These are phyloP conservation scores for Pseudolaguvia tuberculata DNA, from an alignment of 2,113 vertebrate species.

Conservation along the genomic window DNA sequence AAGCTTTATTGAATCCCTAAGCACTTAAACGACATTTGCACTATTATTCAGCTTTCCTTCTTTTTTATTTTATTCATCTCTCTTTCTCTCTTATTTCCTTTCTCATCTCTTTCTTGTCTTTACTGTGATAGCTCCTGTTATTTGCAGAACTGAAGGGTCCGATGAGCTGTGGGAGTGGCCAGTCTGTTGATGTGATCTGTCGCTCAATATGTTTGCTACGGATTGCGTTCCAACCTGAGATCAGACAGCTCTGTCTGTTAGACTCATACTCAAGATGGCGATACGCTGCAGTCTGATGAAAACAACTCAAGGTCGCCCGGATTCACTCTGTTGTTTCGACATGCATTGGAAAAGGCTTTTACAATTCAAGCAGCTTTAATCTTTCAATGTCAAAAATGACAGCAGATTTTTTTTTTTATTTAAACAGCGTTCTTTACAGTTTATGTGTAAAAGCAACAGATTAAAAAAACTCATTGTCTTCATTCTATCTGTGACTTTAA, in stretches of 20 bases:
- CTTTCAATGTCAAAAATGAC: background rate
- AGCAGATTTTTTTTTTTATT: background rate
- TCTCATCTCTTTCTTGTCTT: background rate
- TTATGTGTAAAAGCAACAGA: background rate
- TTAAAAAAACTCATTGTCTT: background rate
- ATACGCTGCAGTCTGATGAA: slow-evolving; percentile 25
- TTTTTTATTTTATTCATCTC: background rate
- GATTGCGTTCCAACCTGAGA: slow-evolving; percentile 19
- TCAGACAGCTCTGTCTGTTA: slow-evolving; percentile 37
- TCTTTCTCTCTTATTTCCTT: background rate
- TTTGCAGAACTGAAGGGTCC: slow-evolving; percentile 28
- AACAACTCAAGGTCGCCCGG: slow-evolving; percentile 34
- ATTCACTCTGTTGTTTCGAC: slow-evolving; percentile 28
- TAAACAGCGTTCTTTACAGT: background rate
- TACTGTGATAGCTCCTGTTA: slow-evolving; percentile 3
- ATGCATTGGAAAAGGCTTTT: slow-evolving; percentile 18
- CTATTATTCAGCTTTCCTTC: background rate
- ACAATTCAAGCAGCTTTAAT: slow-evolving; percentile 6
- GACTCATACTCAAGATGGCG: slow-evolving; percentile 33
- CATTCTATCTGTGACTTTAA: background rate
- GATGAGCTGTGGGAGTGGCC: slow-evolving; percentile 26
- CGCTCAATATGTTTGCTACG: slow-evolving; percentile 41
- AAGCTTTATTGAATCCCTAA: background rate
- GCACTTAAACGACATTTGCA: no score
- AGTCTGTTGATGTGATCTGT: slow-evolving; percentile 34